Conservation (phyloP, 2,888 invertebrate species). For the Eudasyphora cyanicolor region DNA sequence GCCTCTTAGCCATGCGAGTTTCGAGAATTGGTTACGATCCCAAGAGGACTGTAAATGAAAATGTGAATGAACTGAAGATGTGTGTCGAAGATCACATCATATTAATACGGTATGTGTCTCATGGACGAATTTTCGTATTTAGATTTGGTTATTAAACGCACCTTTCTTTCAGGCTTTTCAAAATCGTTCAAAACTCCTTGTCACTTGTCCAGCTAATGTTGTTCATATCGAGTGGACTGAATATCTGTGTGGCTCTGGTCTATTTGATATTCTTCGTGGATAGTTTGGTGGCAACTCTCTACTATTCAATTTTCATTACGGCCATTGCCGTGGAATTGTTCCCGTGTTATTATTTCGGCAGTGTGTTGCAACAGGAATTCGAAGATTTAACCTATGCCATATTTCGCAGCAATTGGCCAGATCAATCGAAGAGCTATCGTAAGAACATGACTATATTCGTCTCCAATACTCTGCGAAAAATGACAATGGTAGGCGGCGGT, state of each 20-base stretch:
- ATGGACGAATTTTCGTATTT: no score
- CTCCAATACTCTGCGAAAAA: constrained; percentile 49
- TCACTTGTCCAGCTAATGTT: constrained; percentile 56
- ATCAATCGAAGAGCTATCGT: constrained; percentile 53
- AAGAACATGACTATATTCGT: constrained; percentile 57
- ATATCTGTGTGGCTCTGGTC: constrained; percentile 59
- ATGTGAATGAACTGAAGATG: constrained; percentile 54
- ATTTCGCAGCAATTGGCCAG: constrained; percentile 66
- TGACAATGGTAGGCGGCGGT: constrained; percentile 63
- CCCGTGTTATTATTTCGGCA: constrained; percentile 67
- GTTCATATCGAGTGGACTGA: constrained; percentile 58
- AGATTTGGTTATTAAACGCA: no score
- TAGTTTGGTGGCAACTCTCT: constrained; percentile 48
- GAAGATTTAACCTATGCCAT: constrained; percentile 62
- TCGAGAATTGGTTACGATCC: constrained; percentile 59
- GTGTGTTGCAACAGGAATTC: constrained; percentile 63
- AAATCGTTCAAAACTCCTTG: constrained; percentile 42
- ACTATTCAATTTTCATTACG: constrained; percentile 50
- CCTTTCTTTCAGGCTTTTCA: constrained; percentile 62
- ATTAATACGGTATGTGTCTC: constrained; percentile 66
- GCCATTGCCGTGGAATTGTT: constrained; percentile 63
- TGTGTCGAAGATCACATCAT: constrained; percentile 66
- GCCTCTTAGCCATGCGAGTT: constrained; percentile 61
- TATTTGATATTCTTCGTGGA: constrained; percentile 63
- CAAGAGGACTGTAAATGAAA: constrained; percentile 29